These are phyloP conservation scores for Fistularia tabacaria DNA, from an alignment of 2,797 vertebrate species.

Conservation along the genomic window DNA sequence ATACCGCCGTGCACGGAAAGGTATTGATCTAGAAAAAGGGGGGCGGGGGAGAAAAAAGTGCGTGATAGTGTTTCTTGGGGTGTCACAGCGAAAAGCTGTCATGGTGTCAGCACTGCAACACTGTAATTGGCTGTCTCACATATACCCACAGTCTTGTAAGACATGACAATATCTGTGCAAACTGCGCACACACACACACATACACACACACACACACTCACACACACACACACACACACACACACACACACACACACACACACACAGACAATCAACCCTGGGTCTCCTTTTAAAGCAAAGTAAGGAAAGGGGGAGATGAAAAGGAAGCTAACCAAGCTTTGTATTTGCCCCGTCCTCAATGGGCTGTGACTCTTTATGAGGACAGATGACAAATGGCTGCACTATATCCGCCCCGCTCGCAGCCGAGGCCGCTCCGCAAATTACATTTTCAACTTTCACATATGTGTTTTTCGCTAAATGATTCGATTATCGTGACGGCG, in stretches of 20 bases:
- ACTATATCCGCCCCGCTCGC: slow-evolving; percentile 21
- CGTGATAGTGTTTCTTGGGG: slow-evolving; percentile 22
- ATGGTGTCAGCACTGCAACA: slow-evolving; percentile 43
- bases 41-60: slow-evolving; percentile 34
- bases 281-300: slow-evolving; percentile 5
- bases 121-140: slow-evolving; percentile 55
- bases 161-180: slow-evolving; percentile 30
- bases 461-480: slow-evolving; percentile 45
- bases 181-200: background rate
- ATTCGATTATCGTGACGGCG: slow-evolving; percentile 52
- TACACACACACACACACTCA: background rate
- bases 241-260: background rate
- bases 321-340: slow-evolving; percentile 28
- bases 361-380: slow-evolving; percentile 41
- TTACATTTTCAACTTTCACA: slow-evolving; percentile 55
- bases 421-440: slow-evolving; percentile 43
- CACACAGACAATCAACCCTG: slow-evolving; percentile 1
- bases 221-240: background rate
- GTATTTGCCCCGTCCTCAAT: slow-evolving; percentile 41
- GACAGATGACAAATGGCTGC: slow-evolving; percentile 51
- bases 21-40: slow-evolving; percentile 51
- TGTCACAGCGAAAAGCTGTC: slow-evolving; percentile 46
- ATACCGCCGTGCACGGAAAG: slow-evolving; percentile 30
- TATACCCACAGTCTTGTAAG: slow-evolving; percentile 46
- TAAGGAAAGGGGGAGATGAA: slow-evolving; percentile 21